Evolutionary conservation across 2,797 vertebrate species (phyloP).

Genomic region (Melanotaenia parkinsoni): DNA sequence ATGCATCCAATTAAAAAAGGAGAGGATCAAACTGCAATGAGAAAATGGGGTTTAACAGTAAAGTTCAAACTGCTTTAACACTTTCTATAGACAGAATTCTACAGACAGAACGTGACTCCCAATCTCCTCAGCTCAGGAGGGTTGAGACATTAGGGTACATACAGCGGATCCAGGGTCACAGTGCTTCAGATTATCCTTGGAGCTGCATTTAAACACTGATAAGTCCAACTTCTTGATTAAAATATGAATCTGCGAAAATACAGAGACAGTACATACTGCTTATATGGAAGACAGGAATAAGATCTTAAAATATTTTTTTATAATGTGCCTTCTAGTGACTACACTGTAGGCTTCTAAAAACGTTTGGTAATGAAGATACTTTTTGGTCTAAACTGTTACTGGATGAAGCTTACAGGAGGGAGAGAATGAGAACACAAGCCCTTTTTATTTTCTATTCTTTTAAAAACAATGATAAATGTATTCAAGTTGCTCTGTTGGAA

Average conservation of each 20-base stretch:
- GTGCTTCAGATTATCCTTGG: slow-evolving; percentile 82
- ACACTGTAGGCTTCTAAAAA: background rate
- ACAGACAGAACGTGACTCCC: slow-evolving; percentile 2
- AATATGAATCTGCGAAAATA: slow-evolving; percentile 82
- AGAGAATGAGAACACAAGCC: background rate
- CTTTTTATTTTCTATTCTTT: background rate
- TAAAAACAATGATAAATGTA: background rate
- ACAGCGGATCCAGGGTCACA: slow-evolving; percentile 74
- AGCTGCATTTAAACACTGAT: slow-evolving; percentile 75
- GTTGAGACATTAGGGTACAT: slow-evolving; percentile 62
- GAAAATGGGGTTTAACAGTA: background rate
- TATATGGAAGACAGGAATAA: slow-evolving; percentile 35
- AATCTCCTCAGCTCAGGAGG: slow-evolving; percentile 15
- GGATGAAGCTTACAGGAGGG: background rate
- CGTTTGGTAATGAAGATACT: background rate
- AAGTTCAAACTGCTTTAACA: slow-evolving; percentile 18
- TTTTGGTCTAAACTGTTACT: background rate
- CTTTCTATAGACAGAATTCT: slow-evolving; percentile 1
- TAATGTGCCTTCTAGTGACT: background rate
- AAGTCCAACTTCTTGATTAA: slow-evolving; percentile 82
- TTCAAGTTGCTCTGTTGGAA: background rate
- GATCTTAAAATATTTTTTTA: background rate
- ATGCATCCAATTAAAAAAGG: background rate
- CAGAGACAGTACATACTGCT: slow-evolving; percentile 65
- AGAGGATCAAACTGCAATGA: background rate